These are phyloP conservation scores for Melolontha melolontha DNA, from an alignment of 2,888 invertebrate species.

Conservation along the genomic window DNA sequence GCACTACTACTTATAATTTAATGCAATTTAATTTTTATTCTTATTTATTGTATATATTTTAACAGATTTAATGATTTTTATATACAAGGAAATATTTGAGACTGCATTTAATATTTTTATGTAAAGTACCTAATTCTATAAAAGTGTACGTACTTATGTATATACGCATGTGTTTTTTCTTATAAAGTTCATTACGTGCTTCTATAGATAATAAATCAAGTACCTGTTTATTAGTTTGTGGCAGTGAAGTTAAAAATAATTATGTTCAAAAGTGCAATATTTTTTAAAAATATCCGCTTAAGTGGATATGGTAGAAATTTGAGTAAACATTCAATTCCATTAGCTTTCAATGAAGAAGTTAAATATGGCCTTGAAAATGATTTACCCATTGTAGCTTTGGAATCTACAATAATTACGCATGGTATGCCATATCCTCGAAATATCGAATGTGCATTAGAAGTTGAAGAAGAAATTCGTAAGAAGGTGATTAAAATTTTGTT, in stretches of 20 bases:
- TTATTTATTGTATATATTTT: too few species aligned
- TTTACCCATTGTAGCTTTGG: slow-evolving; percentile 90
- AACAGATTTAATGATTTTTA: too few species aligned
- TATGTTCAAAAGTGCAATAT: slow-evolving; percentile 13
- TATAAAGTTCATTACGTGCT: too few species aligned
- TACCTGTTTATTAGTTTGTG: too few species aligned
- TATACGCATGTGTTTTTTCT: too few species aligned
- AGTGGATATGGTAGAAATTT: background rate
- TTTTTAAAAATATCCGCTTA: slow-evolving; percentile 8
- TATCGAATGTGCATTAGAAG: slow-evolving; percentile 83
- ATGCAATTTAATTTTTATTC: too few species aligned
- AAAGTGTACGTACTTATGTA: too few species aligned
- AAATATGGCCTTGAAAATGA: slow-evolving; percentile 71
- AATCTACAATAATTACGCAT: slow-evolving; percentile 98
- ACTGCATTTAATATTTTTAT: too few species aligned
- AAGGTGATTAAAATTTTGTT: slow-evolving; percentile 67
- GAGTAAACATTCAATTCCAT: background rate
- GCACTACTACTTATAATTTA: too few species aligned
- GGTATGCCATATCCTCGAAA: slow-evolving; percentile 97
- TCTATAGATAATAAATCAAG: too few species aligned
- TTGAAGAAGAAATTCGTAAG: slow-evolving; percentile 82
- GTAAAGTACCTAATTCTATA: too few species aligned
- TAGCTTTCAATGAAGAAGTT: slow-evolving; percentile 70
- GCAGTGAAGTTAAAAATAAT: background rate
- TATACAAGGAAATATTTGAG: too few species aligned